Conservation (phyloP, 2,888 invertebrate species). For the Drosophila pseudotakahashii region DNA sequence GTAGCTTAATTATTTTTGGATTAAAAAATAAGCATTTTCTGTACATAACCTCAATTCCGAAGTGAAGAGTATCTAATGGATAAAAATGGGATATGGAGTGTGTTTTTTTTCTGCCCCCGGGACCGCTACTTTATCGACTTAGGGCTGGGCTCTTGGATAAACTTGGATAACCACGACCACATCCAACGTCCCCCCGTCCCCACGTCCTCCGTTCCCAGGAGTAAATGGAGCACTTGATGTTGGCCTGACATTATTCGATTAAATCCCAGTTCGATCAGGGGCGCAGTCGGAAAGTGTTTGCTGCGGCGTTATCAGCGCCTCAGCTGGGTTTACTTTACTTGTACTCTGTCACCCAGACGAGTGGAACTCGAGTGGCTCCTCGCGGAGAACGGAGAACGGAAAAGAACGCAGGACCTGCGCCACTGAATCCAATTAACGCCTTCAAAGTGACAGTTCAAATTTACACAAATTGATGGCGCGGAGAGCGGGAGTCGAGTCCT, state of each 20-base stretch:
- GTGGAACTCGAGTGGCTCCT: not conserved
- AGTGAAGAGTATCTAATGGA: too few relatives aligned
- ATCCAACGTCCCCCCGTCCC: too few relatives aligned
- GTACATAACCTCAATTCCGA: too few relatives aligned
- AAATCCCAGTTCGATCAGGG: constrained; percentile 34
- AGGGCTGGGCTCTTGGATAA: not conserved
- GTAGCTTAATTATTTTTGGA: too few relatives aligned
- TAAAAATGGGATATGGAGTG: not conserved
- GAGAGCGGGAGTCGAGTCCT: not conserved
- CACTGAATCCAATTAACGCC: constrained; percentile 81
- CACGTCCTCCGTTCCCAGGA: too few relatives aligned
- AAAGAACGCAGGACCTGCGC: constrained; percentile 33
- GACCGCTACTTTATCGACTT: not conserved
- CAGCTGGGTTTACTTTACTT: constrained; percentile 9
- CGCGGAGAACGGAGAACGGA: not conserved
- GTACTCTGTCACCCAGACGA: not conserved
- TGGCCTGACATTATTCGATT: constrained; percentile 38
- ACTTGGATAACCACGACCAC: not conserved
- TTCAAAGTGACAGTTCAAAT: constrained; percentile 80
- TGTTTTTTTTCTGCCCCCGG: not conserved
- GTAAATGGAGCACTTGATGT: constrained; percentile 17
- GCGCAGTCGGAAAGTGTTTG: constrained; percentile 23
- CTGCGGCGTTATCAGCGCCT: constrained; percentile 13
- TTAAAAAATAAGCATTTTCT: too few relatives aligned
- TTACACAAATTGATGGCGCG: constrained; percentile 76